These are phyloP conservation scores for Eupithecia centaureata DNA, from an alignment of 2,888 invertebrate species.

Conservation along the genomic window DNA sequence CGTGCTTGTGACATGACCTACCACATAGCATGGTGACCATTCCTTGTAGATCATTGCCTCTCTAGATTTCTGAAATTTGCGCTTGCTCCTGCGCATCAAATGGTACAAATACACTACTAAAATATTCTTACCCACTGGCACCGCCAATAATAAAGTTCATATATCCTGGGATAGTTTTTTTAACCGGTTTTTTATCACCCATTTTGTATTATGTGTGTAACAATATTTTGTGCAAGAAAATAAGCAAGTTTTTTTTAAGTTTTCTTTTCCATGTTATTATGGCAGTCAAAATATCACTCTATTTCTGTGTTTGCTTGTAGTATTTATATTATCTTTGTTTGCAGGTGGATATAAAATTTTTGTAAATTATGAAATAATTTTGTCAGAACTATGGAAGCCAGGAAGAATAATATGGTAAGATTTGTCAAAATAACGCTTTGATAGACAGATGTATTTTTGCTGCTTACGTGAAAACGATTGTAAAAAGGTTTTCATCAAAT, in stretches of 20 bases:
- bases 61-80: background rate
- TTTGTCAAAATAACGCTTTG: background rate
- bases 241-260: background rate
- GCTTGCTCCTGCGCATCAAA: background rate
- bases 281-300: background rate
- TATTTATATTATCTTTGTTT: no score
- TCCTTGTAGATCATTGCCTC: background rate
- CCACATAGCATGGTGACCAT: no score
- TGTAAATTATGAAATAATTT: no score
- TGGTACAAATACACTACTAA: background rate
- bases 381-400: no score
- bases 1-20: no score
- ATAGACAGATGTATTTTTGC: background rate
- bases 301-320: no score
- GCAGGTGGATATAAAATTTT: no score
- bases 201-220: constrained; percentile 26
- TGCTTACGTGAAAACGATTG: background rate
- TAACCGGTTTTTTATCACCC: constrained; percentile 47
- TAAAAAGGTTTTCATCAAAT: background rate
- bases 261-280: background rate
- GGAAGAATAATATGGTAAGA: background rate
- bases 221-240: background rate
- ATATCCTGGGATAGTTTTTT: constrained; percentile 53
- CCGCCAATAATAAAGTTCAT: constrained; percentile 64
- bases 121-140: constrained; percentile 55